Evolutionary conservation across 2,888 invertebrate genomes (phyloP).

Genomic region (Colostygia pectinataria): DNA sequence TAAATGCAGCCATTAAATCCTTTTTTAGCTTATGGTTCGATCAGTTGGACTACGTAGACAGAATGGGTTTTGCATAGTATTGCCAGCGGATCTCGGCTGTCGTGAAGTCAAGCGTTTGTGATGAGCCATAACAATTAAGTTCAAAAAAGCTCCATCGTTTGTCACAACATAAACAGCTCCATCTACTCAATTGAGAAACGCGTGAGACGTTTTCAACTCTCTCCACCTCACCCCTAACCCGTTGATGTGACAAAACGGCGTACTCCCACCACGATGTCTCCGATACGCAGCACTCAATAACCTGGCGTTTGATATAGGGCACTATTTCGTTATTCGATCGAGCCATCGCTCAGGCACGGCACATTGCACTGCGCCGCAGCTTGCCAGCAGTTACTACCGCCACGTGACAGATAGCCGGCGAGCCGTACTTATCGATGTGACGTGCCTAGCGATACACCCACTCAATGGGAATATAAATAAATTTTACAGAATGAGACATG

Average conservation of each 20-base stretch:
- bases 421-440: slow-evolving; percentile 30
- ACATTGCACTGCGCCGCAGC: slow-evolving; percentile 28
- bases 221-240: slow-evolving; percentile 1
- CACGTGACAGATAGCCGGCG: slow-evolving; percentile 23
- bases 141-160: too few relatives aligned
- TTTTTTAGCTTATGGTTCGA: too few relatives aligned
- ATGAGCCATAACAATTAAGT: too few relatives aligned
- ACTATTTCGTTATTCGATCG: slow-evolving; percentile 51
- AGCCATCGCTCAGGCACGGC: slow-evolving; percentile 41
- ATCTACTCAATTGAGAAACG: background rate
- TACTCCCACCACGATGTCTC: slow-evolving; percentile 31
- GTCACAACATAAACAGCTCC: too few relatives aligned
- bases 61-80: too few relatives aligned
- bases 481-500: slow-evolving; percentile 12
- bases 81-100: too few relatives aligned
- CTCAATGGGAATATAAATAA: slow-evolving; percentile 19
- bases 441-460: slow-evolving; percentile 19
- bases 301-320: slow-evolving; percentile 45
- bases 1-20: too few relatives aligned
- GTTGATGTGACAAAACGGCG: slow-evolving; percentile 33
- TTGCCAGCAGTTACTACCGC: slow-evolving; percentile 10
- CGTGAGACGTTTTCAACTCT: background rate
- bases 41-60: too few relatives aligned
- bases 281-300: slow-evolving; percentile 39
- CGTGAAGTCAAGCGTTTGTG: too few relatives aligned